Base-by-base conservation (phyloP, 2,113 vertebrate species). In the Actinemys pallida region DNA sequence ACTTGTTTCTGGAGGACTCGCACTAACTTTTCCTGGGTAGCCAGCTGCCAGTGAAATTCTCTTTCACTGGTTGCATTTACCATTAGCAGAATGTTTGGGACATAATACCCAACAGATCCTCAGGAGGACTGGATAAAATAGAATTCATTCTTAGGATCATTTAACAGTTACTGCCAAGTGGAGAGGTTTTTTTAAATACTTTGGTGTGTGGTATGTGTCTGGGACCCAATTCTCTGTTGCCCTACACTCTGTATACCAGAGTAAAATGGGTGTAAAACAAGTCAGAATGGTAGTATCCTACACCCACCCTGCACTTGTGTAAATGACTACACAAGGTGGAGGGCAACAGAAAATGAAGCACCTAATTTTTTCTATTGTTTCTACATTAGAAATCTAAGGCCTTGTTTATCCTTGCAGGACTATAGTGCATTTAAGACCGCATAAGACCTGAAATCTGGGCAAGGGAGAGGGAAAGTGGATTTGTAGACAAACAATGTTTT, bases 291-390 rank as follows among this genome's bases (percentile, higher is more conserved):
- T 27, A 45, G 22, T 45, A 49, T 11, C 6, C 24, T 2, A 0
- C 11, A 62, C 90, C 42, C 50, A 49, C 10, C 31, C 42, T 4
- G 20, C 50, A 72, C 2, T 4, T 17, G 49, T 10, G n/a, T 72
- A 39, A 72, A 54, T 0, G 4, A 8, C 52, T 42, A 53, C 2
- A 14, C 24, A 42, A 54, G 14, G 54, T 45, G 22, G 16, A 76
- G 10, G 16, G 42, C 5, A 84, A 82, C 2, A 89, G 0, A 8
- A 19, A 78, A 59, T 6, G 50, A 49, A 81, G 4, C 16, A 17
- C 11, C 22, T 19, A 59, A 39, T 24, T 53, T 16, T 0, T 4
- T 62, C 42, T 39, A 2, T 0, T 10, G 3, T 2, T 94, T 86
- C 86, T 10, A 86, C n/a, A 31, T 45, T 52, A 89, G 39, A n/a